Evolutionary conservation across 2,797 vertebrate species (phyloP).

Genomic region (Tadarida brasiliensis): DNA sequence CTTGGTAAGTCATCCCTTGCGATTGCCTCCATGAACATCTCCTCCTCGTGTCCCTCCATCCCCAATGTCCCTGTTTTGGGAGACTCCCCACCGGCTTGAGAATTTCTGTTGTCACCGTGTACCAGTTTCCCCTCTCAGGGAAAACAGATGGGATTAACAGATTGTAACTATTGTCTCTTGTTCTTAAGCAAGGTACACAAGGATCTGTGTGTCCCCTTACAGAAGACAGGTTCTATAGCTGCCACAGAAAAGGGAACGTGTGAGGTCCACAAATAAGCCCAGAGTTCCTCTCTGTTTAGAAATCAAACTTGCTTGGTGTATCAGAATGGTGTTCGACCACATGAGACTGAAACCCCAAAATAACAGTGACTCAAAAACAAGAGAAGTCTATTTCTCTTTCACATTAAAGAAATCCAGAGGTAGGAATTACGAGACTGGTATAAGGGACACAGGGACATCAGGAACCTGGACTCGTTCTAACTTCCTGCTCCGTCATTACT

Average conservation of each 20-base stretch:
- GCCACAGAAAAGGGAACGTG: not conserved
- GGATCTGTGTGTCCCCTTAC: constrained; percentile 50
- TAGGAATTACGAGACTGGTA: not conserved
- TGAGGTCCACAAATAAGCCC: not conserved
- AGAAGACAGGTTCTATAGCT: not conserved
- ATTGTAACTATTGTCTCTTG: constrained; percentile 67
- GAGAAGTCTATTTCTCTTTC: not conserved
- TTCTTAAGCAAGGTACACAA: constrained; percentile 63
- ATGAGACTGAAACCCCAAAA: not conserved
- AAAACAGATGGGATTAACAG: constrained; percentile 74
- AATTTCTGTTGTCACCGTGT: not conserved
- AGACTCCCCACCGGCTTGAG: not conserved
- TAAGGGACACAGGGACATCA: not conserved
- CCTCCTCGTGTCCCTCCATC: not conserved
- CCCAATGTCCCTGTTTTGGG: not conserved
- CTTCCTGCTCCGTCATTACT: not conserved
- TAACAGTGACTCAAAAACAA: constrained; percentile 9
- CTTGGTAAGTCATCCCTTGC: too few species aligned
- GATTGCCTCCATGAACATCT: accelerated
- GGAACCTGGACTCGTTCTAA: not conserved
- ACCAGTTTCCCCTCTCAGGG: not conserved
- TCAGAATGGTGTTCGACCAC: not conserved
- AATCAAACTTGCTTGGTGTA: not conserved
- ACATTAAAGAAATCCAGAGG: not conserved
- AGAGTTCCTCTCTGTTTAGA: not conserved